Evolutionary conservation across 1,140 invertebrate species (phyloP), one percentile per base, ranked within the genome.

Genomic region (Drosophila serrata): DNA sequence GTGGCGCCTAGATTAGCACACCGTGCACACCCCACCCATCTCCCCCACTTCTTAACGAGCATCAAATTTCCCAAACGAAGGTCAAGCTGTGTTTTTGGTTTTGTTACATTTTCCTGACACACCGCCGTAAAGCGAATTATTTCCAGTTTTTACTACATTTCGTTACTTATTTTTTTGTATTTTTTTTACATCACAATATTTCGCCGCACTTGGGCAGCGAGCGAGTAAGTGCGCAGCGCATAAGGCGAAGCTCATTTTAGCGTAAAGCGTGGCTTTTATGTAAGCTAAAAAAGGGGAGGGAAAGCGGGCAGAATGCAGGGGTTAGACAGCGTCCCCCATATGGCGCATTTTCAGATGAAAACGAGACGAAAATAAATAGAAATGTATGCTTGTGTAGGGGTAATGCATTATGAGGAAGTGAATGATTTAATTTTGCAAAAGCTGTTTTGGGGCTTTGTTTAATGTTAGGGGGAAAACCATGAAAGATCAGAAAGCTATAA

Each of bases 11-110:
- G 59, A 29, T 46, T n/a, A 45, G 27, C 40, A 46, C 37, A 15
- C 17, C 53, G 5, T 24, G 31, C 17, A n/a, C n/a, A n/a, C n/a
- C n/a, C n/a, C n/a, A n/a, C n/a, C n/a, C n/a, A n/a, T n/a, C n/a
- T n/a, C 12, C 4, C 27, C 46, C 39, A 13, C 29, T 24, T 27
- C 39, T 35, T 22, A 39, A 11, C 19, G 24, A 55, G 84, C 79
- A 88, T 87, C 84, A 56, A 88, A 87, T 87, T 87, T 77, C 84
- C 69, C 69, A 59, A 61, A 12, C 76, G 75, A 79, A 88, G 84
- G 84, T 88, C 81, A 80, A 84, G 72, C 85, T 84, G 85, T 69
- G 76, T 78, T 86, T 87, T 82, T 48, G 72, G 61, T 55, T 59
- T 76, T 33, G 37, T 59, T 53, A 53, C 56, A 77, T 61, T 60